Evolutionary conservation across 2,888 invertebrate genomes (phyloP), one percentile per base, ranked within the genome.

Genomic region (Cheilosia urbana): DNA sequence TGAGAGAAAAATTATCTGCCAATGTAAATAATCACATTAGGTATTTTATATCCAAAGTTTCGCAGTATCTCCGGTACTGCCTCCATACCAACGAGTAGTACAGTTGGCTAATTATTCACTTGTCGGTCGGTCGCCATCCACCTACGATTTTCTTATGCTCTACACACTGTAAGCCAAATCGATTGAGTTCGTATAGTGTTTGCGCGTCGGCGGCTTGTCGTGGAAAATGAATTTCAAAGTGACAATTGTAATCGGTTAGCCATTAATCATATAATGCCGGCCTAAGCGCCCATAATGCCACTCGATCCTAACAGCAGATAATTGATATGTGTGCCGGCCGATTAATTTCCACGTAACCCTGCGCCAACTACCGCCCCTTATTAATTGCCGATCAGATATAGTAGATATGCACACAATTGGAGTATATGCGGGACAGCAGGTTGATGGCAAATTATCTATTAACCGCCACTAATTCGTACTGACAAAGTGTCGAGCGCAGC

Each of bases 251-350:
- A 79, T 84, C 51, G 79, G 51, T 75, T 58, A 51, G 55, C 57
- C 58, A 84, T 84, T 72, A 69, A 84, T 84, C 79, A 84, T 79
- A 69, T 30, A 19, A 53, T 42, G 79, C 62, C 83, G 73, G 65
- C 58, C 40, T 75, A 65, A 84, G 83, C 83, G 79, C 83, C 83
- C 73, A 79, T 84, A 84, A 84, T 84, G 72, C 83, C 79, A 69
- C 51, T 79, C 62, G 49, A 73, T 83, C 57, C 51, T 45, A 79
- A 79, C 47, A 79, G 58, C 51, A 63, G 42, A 75, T 79, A 79
- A 84, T 83, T 83, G 82, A 83, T 83, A 73, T 79, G 68, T 79
- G 68, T 79, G 73, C 55, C 60, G 34, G 68, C 40, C 68, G 73
- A 75, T 65, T 79, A 84, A 84, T 73, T 84, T 79, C 75, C 73